Evolutionary conservation across 1,140 invertebrate genomes (phyloP).

Genomic region (Chrysomallon squamiferum): DNA sequence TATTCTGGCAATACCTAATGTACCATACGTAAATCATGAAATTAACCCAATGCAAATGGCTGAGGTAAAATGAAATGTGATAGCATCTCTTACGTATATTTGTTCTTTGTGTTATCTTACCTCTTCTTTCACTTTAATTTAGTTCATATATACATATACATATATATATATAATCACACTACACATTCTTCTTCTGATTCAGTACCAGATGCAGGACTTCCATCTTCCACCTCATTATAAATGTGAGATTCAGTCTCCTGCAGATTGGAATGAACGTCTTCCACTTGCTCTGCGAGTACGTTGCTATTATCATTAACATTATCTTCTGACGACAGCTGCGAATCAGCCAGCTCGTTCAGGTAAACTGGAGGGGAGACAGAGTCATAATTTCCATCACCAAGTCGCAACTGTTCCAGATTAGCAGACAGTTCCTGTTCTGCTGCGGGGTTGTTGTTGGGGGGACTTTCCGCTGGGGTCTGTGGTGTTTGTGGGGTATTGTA

Average conservation of each 20-base stretch:
- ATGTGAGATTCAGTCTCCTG: constrained; percentile 20
- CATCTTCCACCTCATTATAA: constrained; percentile 16
- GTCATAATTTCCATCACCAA: constrained; percentile 20
- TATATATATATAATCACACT: no score
- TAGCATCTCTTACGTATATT: no score
- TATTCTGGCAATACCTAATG: no score
- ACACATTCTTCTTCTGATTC: not conserved
- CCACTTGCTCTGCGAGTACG: not conserved
- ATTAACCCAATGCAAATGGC: no score
- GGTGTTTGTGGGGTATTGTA: constrained; percentile 55
- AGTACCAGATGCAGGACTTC: not conserved
- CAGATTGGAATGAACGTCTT: constrained; percentile 17
- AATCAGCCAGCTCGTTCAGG: constrained; percentile 5
- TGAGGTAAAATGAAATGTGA: no score
- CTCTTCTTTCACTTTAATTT: no score
- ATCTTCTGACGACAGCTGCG: not conserved
- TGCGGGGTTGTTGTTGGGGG: constrained; percentile 35
- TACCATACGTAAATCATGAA: no score
- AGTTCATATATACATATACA: no score
- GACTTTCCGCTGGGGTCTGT: constrained; percentile 54
- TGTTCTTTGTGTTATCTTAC: no score
- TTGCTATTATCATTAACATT: not conserved
- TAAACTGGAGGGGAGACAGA: constrained; percentile 16
- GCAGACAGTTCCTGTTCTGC: constrained; percentile 48
- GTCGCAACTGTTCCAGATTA: constrained; percentile 42